A percentile compares a stretch with the other conserved stretches of the same genome.
Conservation (phyloP, 2,888 invertebrate genomes). For the Plebejus melissa region DNA sequence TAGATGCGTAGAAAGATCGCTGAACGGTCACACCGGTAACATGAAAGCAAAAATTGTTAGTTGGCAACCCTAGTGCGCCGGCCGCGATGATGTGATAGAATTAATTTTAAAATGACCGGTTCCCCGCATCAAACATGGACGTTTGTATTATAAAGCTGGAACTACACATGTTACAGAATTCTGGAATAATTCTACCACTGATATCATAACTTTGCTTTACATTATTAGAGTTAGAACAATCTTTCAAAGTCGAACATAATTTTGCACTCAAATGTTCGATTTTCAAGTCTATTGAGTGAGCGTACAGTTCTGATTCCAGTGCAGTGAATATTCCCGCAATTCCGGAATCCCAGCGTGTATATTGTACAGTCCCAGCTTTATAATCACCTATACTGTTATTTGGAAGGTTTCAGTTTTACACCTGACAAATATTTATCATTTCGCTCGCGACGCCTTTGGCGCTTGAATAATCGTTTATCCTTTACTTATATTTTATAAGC, state of each 20-base stretch:
- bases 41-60: background rate
- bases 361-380: no score
- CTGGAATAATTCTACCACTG: no score
- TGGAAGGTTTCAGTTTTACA: slow-evolving; percentile 39
- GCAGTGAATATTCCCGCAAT: no score
- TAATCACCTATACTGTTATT: slow-evolving; percentile 58
- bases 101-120: slow-evolving; percentile 69
- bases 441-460: background rate
- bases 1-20: no score
- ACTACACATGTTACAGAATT: background rate
- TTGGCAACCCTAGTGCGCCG: slow-evolving; percentile 36
- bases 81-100: slow-evolving; percentile 62
- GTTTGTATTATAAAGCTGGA: slow-evolving; percentile 40
- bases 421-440: slow-evolving; percentile 26
- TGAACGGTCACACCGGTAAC: background rate
- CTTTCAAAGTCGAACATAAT: no score
- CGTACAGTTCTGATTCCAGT: no score
- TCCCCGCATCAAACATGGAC: slow-evolving; percentile 51
- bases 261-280: no score
- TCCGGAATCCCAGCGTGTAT: no score
- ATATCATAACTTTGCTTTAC: no score
- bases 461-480: background rate
- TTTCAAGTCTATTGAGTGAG: no score
- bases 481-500: background rate
- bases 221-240: no score